Conservation (phyloP, 2,888 invertebrate genomes). For the Scaeva pyrastri region DNA sequence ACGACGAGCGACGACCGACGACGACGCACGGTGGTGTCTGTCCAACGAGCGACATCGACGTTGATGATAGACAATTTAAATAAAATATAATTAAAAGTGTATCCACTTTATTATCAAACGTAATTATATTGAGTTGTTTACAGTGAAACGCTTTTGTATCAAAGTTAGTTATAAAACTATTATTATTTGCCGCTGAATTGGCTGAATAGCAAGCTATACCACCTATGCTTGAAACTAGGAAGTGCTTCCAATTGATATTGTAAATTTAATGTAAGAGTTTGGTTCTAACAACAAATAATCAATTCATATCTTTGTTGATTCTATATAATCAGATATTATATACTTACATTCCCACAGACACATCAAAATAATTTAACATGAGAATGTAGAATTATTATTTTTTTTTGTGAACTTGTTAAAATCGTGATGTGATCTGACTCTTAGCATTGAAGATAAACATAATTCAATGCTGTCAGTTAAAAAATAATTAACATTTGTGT, state of each 20-base stretch:
- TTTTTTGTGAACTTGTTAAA: constrained; percentile 9
- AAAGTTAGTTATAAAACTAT: not conserved
- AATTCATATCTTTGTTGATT: constrained; percentile 8
- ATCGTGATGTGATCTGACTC: not conserved
- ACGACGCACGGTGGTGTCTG: not conserved
- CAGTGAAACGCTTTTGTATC: constrained; percentile 23
- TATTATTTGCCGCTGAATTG: constrained; percentile 27
- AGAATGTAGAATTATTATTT: not conserved
- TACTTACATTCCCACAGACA: no score
- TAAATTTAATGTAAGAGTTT: constrained; percentile 30
- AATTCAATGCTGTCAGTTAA: not conserved
- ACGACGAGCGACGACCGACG: not conserved
- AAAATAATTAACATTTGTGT: not conserved
- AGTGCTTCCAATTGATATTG: constrained; percentile 39
- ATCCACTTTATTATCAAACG: constrained; percentile 14
- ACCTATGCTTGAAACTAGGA: constrained; percentile 41
- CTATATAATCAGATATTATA: no score
- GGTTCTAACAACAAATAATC: constrained; percentile 17
- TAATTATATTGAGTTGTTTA: constrained; percentile 34
- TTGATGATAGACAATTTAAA: constrained; percentile 8
- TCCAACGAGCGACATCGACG: not conserved
- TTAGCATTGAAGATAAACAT: constrained; percentile 7
- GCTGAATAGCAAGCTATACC: constrained; percentile 9
- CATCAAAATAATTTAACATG: not conserved
- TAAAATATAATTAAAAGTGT: constrained; percentile 40